Conservation (phyloP, 2,888 invertebrate species). For the Aspidiotus rigidus region DNA sequence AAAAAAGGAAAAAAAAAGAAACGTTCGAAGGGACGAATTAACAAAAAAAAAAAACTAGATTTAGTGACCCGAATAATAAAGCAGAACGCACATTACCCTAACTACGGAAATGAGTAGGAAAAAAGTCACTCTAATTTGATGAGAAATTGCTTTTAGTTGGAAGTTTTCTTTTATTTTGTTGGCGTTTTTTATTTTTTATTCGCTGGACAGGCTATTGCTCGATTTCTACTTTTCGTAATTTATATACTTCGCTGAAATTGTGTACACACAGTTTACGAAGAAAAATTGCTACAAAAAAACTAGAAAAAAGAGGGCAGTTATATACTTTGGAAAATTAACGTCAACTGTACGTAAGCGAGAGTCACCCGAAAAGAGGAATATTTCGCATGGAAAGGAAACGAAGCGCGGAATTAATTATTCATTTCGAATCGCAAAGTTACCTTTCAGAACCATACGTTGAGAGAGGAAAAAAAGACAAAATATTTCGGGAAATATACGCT, state of each 20-base stretch:
- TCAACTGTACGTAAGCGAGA: neutral
- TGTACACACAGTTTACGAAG: neutral
- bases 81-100: constrained; percentile 29
- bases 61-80: constrained; percentile 33
- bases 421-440: no score
- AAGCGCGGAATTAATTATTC: neutral
- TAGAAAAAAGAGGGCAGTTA: neutral
- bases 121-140: constrained; percentile 35
- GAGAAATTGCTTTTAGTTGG: constrained; percentile 33
- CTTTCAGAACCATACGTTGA: no score
- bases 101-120: constrained; percentile 33
- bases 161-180: constrained; percentile 31
- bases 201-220: constrained; percentile 27
- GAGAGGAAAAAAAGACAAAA: no score
- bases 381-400: neutral
- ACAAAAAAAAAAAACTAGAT: constrained; percentile 28
- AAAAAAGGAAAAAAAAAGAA: neutral
- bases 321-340: constrained; percentile 1
- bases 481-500: no score
- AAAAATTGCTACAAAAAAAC: neutral
- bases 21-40: constrained; percentile 28
- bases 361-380: neutral
- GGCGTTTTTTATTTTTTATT: constrained; percentile 19
- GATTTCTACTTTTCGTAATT: constrained; percentile 29
- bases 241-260: constrained; percentile 10